Percentiles rank a stretch among this genome's conserved stretches.
Conservation (phyloP, 2,797 vertebrate genomes). For the Protosalanx chinensis region DNA sequence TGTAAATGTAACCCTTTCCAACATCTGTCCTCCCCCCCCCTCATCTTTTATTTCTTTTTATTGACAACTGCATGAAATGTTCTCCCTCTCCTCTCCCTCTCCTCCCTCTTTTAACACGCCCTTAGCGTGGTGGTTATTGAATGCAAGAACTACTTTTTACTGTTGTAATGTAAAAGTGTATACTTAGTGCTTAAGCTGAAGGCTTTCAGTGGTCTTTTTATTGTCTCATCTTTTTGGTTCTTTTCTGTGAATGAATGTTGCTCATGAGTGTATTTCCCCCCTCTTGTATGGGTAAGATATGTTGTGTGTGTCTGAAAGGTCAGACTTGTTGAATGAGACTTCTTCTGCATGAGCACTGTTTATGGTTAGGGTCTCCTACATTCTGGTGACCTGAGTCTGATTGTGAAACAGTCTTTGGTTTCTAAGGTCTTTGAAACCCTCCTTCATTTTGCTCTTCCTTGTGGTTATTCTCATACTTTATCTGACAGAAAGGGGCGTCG, state of each 20-base stretch:
- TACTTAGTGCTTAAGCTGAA: conserved; percentile 76
- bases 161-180: conserved; percentile 81
- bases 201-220: conserved; percentile 73
- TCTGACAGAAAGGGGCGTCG: conserved; percentile 37
- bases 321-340: conserved; percentile 62
- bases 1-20: conserved; percentile 74
- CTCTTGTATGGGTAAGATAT: conserved; percentile 56
- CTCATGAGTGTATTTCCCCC: conserved; percentile 51
- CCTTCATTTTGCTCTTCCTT: conserved; percentile 42
- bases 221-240: conserved; percentile 39
- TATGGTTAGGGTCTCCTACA: conserved; percentile 59
- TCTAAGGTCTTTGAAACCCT: conserved; percentile 56
- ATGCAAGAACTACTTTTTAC: conserved; percentile 83
- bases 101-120: conserved; percentile 50
- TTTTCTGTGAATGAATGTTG: conserved; percentile 60
- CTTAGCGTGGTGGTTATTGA: conserved; percentile 75
- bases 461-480: conserved; percentile 45
- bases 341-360: conserved; percentile 74
- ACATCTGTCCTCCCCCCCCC: conserved; percentile 22
- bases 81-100: conserved; percentile 28
- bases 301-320: conserved; percentile 57
- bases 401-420: conserved; percentile 52
- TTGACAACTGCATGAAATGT: conserved; percentile 74
- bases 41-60: conserved; percentile 55
- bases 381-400: conserved; percentile 58